phyloP scores from a whole-genome alignment of 1,140 invertebrate genomes.

The Drosophila navojoa region DNA sequence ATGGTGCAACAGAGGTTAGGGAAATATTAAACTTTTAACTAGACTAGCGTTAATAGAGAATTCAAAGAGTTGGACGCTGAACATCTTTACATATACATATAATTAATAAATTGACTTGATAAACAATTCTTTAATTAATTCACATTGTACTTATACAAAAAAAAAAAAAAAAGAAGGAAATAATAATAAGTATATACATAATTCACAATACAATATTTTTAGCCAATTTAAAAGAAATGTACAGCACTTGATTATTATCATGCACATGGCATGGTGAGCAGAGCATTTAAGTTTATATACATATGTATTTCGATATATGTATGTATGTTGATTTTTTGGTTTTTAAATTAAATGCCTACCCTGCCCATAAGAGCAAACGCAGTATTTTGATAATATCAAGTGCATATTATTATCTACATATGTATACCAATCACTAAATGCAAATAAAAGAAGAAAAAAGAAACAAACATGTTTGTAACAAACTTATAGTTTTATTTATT shows the following conservation, averaged over 20 bases:
- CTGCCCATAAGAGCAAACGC: conserved; percentile 26
- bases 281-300: conserved; percentile 50
- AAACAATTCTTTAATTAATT: conserved; percentile 21
- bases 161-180: conserved; percentile 2
- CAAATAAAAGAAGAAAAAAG: conserved; percentile 40
- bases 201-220: conserved; percentile 28
- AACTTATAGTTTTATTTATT: conserved; percentile 16
- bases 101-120: conserved; percentile 20
- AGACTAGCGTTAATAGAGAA: conserved; percentile 38
- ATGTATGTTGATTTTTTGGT: conserved; percentile 24
- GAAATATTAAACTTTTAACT: conserved; percentile 41
- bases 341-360: conserved; percentile 32
- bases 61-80: conserved; percentile 25
- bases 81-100: conserved; percentile 6
- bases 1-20: conserved; percentile 29
- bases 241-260: conserved; percentile 37
- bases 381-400: conserved; percentile 55
- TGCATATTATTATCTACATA: conserved; percentile 39
- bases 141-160: conserved; percentile 36
- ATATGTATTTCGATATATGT: conserved; percentile 15
- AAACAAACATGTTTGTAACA: conserved; percentile 22
- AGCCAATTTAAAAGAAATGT: conserved; percentile 44
- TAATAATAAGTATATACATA: neutral
- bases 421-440: conserved; percentile 51
- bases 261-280: conserved; percentile 26